A percentile compares a stretch with the other conserved stretches of the same genome.
Conservation (phyloP, 2,797 vertebrate species). For the Hydrolagus colliei region DNA sequence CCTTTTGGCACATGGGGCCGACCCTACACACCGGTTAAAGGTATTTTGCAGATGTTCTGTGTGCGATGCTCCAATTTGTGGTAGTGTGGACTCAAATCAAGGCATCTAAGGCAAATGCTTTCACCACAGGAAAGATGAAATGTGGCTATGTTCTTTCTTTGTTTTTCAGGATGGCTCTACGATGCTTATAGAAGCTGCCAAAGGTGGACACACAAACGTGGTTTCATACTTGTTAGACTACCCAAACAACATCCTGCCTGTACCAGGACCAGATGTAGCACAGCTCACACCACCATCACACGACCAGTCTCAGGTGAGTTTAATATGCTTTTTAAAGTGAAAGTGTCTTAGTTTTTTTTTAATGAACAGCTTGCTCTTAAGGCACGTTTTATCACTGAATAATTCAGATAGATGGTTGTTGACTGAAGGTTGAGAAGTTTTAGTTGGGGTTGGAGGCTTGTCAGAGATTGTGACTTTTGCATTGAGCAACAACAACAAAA, state of each 20-base stretch:
- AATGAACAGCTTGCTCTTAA: too few species aligned
- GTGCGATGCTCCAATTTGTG: background rate
- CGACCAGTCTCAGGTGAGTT: slow-evolving; percentile 89
- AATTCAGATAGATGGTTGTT: too few species aligned
- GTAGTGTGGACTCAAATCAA: background rate
- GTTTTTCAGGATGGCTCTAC: slow-evolving; percentile 85
- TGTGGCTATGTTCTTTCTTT: background rate
- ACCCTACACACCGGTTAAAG: slow-evolving; percentile 97
- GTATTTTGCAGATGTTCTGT: slow-evolving; percentile 47
- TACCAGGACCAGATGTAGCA: slow-evolving; percentile 83
- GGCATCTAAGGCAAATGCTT: background rate
- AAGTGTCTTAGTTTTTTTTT: too few species aligned
- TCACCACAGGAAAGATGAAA: background rate
- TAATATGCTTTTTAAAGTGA: background rate
- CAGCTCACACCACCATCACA: slow-evolving; percentile 91
- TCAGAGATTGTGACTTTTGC: too few species aligned
- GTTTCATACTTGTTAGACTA: slow-evolving; percentile 98
- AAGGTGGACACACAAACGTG: slow-evolving; percentile 96
- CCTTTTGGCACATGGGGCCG: slow-evolving; percentile 89
- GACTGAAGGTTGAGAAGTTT: too few species aligned
- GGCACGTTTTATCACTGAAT: too few species aligned
- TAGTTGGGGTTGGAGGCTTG: too few species aligned
- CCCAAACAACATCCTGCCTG: slow-evolving; percentile 91
- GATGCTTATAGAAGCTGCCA: slow-evolving; percentile 98
- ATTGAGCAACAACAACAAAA: too few species aligned